Conservation (phyloP, 2,797 vertebrate genomes). For the Cossypha heuglini region DNA sequence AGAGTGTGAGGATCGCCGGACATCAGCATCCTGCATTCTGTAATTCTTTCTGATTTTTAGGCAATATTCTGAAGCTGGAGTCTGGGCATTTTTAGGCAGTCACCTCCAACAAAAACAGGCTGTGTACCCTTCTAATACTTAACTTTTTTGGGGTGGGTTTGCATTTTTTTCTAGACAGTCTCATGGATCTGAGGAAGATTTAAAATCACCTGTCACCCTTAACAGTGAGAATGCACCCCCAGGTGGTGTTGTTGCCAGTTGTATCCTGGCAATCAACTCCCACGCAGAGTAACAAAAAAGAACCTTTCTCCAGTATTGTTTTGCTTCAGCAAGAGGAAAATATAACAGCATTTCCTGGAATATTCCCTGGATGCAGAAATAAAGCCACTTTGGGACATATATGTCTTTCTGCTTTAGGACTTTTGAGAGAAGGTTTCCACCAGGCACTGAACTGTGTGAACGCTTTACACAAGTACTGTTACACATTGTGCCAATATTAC, state of each 20-base stretch:
- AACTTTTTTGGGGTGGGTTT: neutral
- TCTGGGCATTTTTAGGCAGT: neutral
- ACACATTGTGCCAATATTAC: rapidly evolving
- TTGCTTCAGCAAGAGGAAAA: neutral
- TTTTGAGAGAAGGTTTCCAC: neutral
- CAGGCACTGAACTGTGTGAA: neutral
- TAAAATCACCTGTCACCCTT: neutral
- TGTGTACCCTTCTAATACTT: neutral
- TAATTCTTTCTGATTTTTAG: neutral
- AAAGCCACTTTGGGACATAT: neutral
- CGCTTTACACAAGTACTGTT: neutral
- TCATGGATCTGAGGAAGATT: neutral
- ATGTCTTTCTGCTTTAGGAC: neutral
- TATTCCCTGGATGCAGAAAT: neutral
- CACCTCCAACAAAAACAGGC: neutral
- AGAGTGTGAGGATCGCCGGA: rapidly evolving
- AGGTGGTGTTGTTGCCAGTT: no score
- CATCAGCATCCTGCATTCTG: neutral
- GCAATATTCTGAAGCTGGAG: neutral
- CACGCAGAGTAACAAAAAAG: neutral
- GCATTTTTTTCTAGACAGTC: neutral
- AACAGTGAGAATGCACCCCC: neutral
- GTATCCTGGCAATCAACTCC: neutral
- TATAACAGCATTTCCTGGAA: neutral
- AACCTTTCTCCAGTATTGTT: neutral